These are phyloP conservation scores for Micropterix aruncella DNA, from an alignment of 2,888 invertebrate genomes.

Conservation along the genomic window DNA sequence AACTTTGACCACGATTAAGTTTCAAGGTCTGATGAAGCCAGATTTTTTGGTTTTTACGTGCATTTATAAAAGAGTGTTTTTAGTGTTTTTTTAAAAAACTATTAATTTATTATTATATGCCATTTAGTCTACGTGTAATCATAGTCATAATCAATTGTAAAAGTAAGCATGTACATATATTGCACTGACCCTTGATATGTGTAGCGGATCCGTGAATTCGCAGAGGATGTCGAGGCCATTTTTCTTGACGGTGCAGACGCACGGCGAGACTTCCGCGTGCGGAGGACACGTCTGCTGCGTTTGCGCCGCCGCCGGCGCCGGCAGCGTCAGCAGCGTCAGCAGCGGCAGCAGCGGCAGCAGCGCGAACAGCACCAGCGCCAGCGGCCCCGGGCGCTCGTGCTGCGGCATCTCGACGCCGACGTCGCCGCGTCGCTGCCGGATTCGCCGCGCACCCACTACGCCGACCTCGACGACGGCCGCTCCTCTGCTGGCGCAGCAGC, in stretches of 20 bases:
- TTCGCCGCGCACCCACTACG: background rate
- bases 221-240: conserved; percentile 80
- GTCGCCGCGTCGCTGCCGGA: too few relatives aligned
- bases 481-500: background rate
- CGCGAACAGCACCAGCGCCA: conserved; percentile 39
- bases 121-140: too few relatives aligned
- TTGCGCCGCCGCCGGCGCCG: conserved; percentile 33
- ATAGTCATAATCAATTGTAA: too few relatives aligned
- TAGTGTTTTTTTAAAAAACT: too few relatives aligned
- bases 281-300: conserved; percentile 61
- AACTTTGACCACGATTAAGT: too few relatives aligned
- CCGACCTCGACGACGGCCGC: background rate
- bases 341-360: conserved; percentile 30
- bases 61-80: too few relatives aligned
- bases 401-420: conserved; percentile 3
- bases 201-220: conserved; percentile 70
- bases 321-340: conserved; percentile 38
- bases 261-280: conserved; percentile 61
- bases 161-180: too few relatives aligned
- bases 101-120: too few relatives aligned
- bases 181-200: conserved; percentile 47
- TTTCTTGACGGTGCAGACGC: conserved; percentile 74
- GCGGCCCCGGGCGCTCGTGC: conserved; percentile 29
- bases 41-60: too few relatives aligned
- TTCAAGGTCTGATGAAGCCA: too few relatives aligned